Percentiles rank a stretch among this genome's conserved stretches.
Evolutionary conservation across 2,797 vertebrate genomes (phyloP).

Genomic region (Lagodon rhomboides): DNA sequence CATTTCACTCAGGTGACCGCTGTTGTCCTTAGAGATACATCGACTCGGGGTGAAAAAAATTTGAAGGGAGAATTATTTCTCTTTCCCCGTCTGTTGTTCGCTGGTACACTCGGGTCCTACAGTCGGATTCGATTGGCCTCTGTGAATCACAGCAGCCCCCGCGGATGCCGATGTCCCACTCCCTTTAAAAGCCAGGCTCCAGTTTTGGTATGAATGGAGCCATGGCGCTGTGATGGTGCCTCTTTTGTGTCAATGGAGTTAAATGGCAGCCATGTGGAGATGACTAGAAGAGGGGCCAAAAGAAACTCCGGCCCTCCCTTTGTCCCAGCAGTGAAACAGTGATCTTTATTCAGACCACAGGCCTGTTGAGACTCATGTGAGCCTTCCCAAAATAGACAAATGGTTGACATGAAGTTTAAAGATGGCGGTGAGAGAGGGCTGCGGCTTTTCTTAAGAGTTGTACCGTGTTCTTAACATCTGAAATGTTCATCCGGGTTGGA

Average conservation of each 20-base stretch:
- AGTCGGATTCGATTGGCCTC: slow-evolving; percentile 15
- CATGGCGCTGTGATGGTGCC: slow-evolving; percentile 66
- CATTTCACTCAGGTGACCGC: slow-evolving; percentile 78
- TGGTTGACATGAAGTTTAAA: slow-evolving; percentile 76
- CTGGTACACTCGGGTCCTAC: slow-evolving; percentile 9
- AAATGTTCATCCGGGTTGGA: slow-evolving; percentile 2
- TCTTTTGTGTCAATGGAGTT: slow-evolving; percentile 80
- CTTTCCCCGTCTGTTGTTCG: slow-evolving; percentile 38
- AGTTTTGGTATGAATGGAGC: slow-evolving; percentile 76
- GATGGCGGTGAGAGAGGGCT: slow-evolving; percentile 54
- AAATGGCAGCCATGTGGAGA: slow-evolving; percentile 84
- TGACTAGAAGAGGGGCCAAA: slow-evolving; percentile 73
- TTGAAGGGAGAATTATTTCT: neutral
- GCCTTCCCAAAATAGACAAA: slow-evolving; percentile 83
- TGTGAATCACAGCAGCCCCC: slow-evolving; percentile 41
- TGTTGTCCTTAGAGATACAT: slow-evolving; percentile 71
- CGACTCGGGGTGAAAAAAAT: slow-evolving; percentile 50
- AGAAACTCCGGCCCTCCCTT: slow-evolving; percentile 76
- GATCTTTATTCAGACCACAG: slow-evolving; percentile 81
- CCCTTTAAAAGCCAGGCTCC: slow-evolving; percentile 59
- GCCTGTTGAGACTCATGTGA: slow-evolving; percentile 84
- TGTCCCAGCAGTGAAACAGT: slow-evolving; percentile 79
- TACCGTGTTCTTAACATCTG: slow-evolving; percentile 18
- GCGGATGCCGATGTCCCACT: slow-evolving; percentile 50
- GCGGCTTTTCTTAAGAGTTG: slow-evolving; percentile 42